Evolutionary conservation across 2,888 invertebrate species (phyloP).

Genomic region (Hypsopygia costalis): DNA sequence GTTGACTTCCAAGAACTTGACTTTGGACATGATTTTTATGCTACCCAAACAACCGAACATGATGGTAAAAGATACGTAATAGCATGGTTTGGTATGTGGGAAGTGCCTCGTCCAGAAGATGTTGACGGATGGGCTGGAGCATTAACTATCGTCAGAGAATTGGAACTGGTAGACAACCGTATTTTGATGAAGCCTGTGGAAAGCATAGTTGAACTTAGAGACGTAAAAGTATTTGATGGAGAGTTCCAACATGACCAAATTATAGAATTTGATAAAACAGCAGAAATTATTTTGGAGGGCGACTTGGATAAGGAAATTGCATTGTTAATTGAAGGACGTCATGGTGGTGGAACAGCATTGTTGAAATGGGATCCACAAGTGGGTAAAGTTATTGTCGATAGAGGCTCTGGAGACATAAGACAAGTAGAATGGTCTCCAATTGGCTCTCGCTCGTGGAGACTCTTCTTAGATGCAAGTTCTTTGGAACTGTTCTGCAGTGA

Average conservation of each 20-base stretch:
- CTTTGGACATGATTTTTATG: conserved; percentile 73
- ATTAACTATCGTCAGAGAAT: conserved; percentile 60
- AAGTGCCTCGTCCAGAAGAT: conserved; percentile 50
- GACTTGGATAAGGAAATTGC: conserved; percentile 44
- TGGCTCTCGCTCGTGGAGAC: conserved; percentile 41
- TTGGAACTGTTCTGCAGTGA: conserved; percentile 69
- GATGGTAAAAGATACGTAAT: conserved; percentile 56
- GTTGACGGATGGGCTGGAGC: conserved; percentile 69
- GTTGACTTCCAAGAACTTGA: conserved; percentile 63
- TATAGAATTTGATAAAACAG: conserved; percentile 46
- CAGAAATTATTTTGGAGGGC: conserved; percentile 46
- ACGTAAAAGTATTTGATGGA: conserved; percentile 31
- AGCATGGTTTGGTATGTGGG: conserved; percentile 74
- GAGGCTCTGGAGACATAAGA: conserved; percentile 50
- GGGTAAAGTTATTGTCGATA: conserved; percentile 51
- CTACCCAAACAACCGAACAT: conserved; percentile 56
- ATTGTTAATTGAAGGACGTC: conserved; percentile 43
- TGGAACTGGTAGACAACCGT: conserved; percentile 43
- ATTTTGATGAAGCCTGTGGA: conserved; percentile 57
- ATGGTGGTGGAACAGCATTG: conserved; percentile 42
- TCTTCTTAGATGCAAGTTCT: conserved; percentile 66
- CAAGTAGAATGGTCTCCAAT: conserved; percentile 62
- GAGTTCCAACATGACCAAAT: conserved; percentile 27
- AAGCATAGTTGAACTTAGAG: conserved; percentile 42
- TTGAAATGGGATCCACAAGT: conserved; percentile 47